Evolutionary conservation across 2,888 invertebrate genomes (phyloP).

Genomic region (Drosophila neonasuta): DNA sequence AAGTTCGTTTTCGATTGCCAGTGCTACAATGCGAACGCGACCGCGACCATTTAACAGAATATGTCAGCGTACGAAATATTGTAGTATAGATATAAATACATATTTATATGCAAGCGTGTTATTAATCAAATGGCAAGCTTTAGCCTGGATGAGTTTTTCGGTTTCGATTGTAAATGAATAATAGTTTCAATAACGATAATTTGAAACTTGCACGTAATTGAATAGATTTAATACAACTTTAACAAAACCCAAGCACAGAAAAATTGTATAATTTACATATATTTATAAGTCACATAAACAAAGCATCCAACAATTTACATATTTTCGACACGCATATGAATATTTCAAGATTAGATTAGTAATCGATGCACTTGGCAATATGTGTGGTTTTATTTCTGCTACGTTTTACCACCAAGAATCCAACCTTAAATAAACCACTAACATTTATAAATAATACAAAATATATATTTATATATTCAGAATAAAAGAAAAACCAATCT

Average conservation of each 20-base stretch:
- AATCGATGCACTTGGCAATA: conserved; percentile 25
- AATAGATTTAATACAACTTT: conserved; percentile 21
- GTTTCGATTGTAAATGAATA: conserved; percentile 71
- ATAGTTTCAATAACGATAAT: conserved; percentile 25
- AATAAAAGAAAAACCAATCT: conserved; percentile 20
- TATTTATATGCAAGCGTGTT: conserved; percentile 13
- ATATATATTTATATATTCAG: conserved; percentile 20
- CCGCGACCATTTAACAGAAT: conserved; percentile 5
- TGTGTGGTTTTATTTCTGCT: conserved; percentile 26
- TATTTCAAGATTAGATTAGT: conserved; percentile 33
- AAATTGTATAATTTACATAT: conserved; percentile 17
- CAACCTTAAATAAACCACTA: conserved; percentile 31
- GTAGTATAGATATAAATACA: conserved; percentile 25
- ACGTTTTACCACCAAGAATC: conserved; percentile 46
- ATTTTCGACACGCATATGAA: conserved; percentile 10
- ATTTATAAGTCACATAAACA: conserved; percentile 16
- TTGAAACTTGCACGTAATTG: conserved; percentile 22
- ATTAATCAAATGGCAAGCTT: conserved; percentile 26
- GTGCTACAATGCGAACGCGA: conserved; percentile 17
- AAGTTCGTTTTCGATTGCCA: conserved; percentile 58
- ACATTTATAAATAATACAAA: conserved; percentile 11
- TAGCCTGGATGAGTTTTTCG: conserved; percentile 45
- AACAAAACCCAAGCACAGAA: conserved; percentile 11
- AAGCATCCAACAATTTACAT: conserved; percentile 4
- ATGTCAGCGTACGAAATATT: conserved; percentile 10